Evolutionary conservation across 2,888 invertebrate genomes (phyloP), one percentile per base, ranked within the genome.

Genomic region (Leptinotarsa rubiginosa): DNA sequence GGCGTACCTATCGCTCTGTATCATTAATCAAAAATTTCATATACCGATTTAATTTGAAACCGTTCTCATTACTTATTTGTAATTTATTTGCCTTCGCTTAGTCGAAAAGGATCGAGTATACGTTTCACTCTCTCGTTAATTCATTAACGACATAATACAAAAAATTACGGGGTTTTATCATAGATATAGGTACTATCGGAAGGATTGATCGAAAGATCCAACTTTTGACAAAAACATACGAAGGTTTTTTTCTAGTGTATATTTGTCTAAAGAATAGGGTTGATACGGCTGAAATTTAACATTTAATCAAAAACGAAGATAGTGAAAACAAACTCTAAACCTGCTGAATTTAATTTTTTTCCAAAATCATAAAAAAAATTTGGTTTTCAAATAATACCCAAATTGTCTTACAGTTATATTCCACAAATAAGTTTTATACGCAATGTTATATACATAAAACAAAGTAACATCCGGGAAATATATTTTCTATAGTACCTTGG

Each of bases 21-120:
- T 78, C 77, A 78, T 79, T 79, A 78, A 79, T 79, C 77, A 79
- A 77, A 78, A 78, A 76, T 69, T 69, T 47, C 62, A 65, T 70
- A 73, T 67, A 59, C 47, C 66, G 59, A 65, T 74, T 74, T 74
- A 74, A 74, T 74, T 70, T 47, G 69, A 69, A 56, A 69, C 54
- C 56, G 56, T 69, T 69, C 69, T 69, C 56, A 56, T 69, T 69
- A 69, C 41, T 69, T 47, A 50, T 69, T 69, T 69, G 56, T 69
- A 69, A 69, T 69, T 69, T 69, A 56, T 59, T 25, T 52, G 47
- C 47, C 69, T 56, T 56, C 22, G 56, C 56, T 18, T 41, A n/a
- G 13, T 10, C 25, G 41, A 16, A 62, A n/a, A 62, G 31, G 62
- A 25, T 10, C 41, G 41, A 31, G n/a, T 62, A 31, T 62, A 31